These are phyloP conservation scores for Dicycla oo DNA, from an alignment of 2,888 invertebrate species.

Conservation along the genomic window DNA sequence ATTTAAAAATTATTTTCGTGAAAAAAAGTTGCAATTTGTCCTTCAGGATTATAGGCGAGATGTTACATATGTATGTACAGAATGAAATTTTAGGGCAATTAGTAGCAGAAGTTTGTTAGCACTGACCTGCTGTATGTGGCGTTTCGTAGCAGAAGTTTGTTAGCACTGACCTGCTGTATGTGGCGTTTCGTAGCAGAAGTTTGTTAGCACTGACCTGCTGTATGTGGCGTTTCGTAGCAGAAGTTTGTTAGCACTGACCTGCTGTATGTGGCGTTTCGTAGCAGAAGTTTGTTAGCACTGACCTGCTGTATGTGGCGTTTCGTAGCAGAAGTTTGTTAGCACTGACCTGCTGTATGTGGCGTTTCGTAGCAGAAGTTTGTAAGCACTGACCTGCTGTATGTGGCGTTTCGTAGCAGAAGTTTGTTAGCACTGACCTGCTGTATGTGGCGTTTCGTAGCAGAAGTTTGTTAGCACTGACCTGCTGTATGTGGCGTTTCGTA, in stretches of 20 bases:
- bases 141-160: constrained; percentile 90
- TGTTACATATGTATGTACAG: no score
- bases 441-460: constrained; percentile 95
- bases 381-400: constrained; percentile 94
- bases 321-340: constrained; percentile 74
- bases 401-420: constrained; percentile 93
- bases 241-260: constrained; percentile 88
- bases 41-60: no score
- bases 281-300: not conserved
- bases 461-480: constrained; percentile 88
- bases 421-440: constrained; percentile 92
- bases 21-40: no score
- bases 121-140: constrained; percentile 96
- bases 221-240: constrained; percentile 95
- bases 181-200: constrained; percentile 93
- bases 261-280: constrained; percentile 97
- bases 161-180: constrained; percentile 94
- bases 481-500: constrained; percentile 97
- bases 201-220: constrained; percentile 92
- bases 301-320: constrained; percentile 98
- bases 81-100: not conserved
- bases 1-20: no score
- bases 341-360: constrained; percentile 96
- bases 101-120: not conserved
- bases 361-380: constrained; percentile 90